Base-by-base conservation (phyloP, 2,888 invertebrate genomes). In the Nipponacmea schrenckii region DNA sequence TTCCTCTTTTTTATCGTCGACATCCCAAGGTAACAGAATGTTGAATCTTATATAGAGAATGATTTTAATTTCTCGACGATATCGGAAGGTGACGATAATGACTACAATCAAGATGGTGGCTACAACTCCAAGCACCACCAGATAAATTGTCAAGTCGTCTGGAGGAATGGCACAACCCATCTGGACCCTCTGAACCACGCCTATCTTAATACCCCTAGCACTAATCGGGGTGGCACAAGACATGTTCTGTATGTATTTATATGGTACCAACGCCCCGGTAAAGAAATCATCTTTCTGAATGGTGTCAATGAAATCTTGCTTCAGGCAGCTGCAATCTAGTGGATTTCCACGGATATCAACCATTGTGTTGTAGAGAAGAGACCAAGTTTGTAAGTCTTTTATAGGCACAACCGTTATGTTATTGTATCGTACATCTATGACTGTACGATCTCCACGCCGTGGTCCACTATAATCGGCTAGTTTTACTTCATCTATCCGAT, bases 21-120 rank as follows among this genome's bases (percentile, higher is more conserved):
- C 65, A 17, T 74, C 76, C 64, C 84, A 81, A 0, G 84, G 83
- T 24, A 84, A 70, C 14, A 82, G 74, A 10, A 84, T 79, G 69
- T 82, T 76, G 20, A 84, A 80, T n/a, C 83, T 75, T 7, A 83
- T 85, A 74, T 80, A 85, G 27, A 81, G 68, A 15, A 83, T 67
- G 48, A 84, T 81, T 17, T 77, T 73, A 12, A 84, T 78, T 71
- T 82, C 81, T 8, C 48, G n/a, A 5, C 70, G 50, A n/a, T 70
- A 67, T 20, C 67, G 20, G 48, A 78, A 39, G 14, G 73, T 68
- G 14, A 74, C 46, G 31, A 73, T 14, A 26, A 78, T 31, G 14
- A 77, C 20, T 0, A 72, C 15, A 8, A 69, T 27, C 45, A 75
- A 56, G 17, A 73, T 31, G 39, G 72, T 68, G 26, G 69, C 68